Conservation (phyloP, 2,888 invertebrate species). For the Onthophagus sagittarius region DNA sequence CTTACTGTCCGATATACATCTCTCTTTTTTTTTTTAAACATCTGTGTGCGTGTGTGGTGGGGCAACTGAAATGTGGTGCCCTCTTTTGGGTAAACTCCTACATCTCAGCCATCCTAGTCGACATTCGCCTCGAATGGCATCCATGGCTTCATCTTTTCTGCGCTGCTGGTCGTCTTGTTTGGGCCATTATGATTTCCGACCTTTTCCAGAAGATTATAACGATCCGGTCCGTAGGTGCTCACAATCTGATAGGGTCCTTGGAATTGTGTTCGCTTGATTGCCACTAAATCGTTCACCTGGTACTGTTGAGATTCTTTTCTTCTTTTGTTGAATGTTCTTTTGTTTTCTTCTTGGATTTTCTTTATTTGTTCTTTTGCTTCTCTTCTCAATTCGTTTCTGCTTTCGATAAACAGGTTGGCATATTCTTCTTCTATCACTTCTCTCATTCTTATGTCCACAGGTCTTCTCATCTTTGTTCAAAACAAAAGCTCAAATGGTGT, state of each 20-base stretch:
- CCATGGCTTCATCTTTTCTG: too few relatives aligned
- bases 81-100: too few relatives aligned
- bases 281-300: not conserved
- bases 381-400: not conserved
- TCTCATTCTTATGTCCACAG: not conserved
- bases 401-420: not conserved
- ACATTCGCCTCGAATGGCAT: too few relatives aligned
- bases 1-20: too few relatives aligned
- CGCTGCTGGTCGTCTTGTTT: not conserved
- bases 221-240: not conserved
- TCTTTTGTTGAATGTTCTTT: not conserved
- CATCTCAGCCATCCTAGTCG: too few relatives aligned
- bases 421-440: not conserved
- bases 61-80: too few relatives aligned
- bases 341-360: not conserved
- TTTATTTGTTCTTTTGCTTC: not conserved
- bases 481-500: not conserved
- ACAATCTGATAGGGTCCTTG: not conserved
- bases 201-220: not conserved
- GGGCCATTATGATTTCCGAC: conserved; percentile 1
- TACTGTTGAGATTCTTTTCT: not conserved
- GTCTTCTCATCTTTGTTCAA: not conserved
- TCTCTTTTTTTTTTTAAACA: too few relatives aligned
- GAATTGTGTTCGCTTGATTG: not conserved
- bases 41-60: too few relatives aligned